Evolutionary conservation across 23 tunicate species (phyloP).

Genomic region (Botrylloides violaceus): DNA sequence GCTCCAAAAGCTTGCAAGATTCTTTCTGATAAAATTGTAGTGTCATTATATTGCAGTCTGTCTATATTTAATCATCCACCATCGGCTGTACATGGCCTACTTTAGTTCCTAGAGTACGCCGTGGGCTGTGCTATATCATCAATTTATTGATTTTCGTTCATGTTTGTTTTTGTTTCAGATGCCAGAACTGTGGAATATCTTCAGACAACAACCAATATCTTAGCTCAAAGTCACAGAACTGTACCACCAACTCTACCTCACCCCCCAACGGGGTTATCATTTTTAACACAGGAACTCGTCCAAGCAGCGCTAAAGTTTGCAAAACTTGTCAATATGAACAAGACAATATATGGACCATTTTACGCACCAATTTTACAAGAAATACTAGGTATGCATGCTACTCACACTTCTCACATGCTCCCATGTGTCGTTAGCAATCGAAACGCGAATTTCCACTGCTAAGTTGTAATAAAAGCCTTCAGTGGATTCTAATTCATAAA

Average conservation of each 20-base stretch:
- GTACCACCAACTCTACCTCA: constrained; percentile 21
- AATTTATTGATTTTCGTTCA: neutral
- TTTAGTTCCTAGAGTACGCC: no score
- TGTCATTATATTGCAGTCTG: no score
- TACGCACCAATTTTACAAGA: constrained; percentile 36
- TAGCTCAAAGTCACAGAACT: constrained; percentile 1
- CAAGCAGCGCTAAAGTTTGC: constrained; percentile 17
- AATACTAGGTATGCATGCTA: constrained; percentile 36
- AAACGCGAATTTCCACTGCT: no score
- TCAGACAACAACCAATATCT: constrained; percentile 7
- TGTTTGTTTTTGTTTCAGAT: constrained; percentile 7
- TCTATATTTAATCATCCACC: no score
- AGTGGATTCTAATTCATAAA: no score
- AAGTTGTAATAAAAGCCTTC: no score
- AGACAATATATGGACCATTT: constrained; percentile 61
- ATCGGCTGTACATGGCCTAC: no score
- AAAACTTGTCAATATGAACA: constrained; percentile 47
- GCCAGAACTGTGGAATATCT: constrained; percentile 30
- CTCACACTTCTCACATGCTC: no score
- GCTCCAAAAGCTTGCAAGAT: no score
- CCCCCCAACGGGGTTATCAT: constrained; percentile 22
- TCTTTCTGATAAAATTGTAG: no score
- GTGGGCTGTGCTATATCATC: no score
- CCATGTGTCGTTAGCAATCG: no score
- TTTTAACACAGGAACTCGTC: constrained; percentile 14